A percentile compares a stretch with the other conserved stretches of the same genome.
These are phyloP conservation scores for Hemiprocne comata DNA, from an alignment of 2,113 vertebrate species.

Conservation along the genomic window DNA sequence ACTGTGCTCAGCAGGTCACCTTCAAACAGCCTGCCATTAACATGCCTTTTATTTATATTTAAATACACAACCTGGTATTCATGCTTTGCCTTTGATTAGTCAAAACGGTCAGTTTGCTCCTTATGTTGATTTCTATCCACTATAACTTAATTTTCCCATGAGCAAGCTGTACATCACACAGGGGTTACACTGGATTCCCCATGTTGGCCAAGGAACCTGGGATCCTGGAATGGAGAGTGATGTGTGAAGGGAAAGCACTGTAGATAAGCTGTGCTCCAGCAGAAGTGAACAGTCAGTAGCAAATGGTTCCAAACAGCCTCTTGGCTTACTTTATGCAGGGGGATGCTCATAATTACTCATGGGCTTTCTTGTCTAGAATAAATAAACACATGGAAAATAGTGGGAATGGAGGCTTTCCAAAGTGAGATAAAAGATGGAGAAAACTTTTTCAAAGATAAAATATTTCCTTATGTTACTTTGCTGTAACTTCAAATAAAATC, in stretches of 20 bases:
- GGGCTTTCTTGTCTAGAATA: constrained; percentile 4
- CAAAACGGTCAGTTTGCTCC: not conserved
- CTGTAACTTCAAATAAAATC: not conserved
- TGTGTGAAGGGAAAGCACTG: not conserved
- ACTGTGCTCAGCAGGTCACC: not conserved
- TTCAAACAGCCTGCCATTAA: not conserved
- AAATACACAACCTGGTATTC: not conserved
- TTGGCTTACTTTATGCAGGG: constrained; percentile 7
- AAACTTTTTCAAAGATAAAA: constrained; percentile 14
- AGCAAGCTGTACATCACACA: not conserved
- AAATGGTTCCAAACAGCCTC: constrained; percentile 12
- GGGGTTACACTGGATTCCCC: not conserved
- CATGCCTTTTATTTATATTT: not conserved
- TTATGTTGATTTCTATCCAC: not conserved
- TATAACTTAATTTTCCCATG: not conserved
- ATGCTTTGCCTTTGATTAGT: not conserved
- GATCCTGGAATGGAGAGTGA: not conserved
- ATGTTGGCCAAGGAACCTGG: not conserved
- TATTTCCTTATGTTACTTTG: constrained; percentile 3
- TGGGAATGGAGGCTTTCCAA: constrained; percentile 19
- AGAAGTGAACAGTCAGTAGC: constrained; percentile 18
- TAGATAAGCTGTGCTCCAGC: not conserved
- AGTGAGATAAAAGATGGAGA: not conserved
- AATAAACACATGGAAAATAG: constrained; percentile 22
- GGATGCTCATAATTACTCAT: not conserved